A percentile compares a stretch with the other conserved stretches of the same genome.
Evolutionary conservation across 2,888 invertebrate genomes (phyloP).

Genomic region (Bruchidius siliquastri): DNA sequence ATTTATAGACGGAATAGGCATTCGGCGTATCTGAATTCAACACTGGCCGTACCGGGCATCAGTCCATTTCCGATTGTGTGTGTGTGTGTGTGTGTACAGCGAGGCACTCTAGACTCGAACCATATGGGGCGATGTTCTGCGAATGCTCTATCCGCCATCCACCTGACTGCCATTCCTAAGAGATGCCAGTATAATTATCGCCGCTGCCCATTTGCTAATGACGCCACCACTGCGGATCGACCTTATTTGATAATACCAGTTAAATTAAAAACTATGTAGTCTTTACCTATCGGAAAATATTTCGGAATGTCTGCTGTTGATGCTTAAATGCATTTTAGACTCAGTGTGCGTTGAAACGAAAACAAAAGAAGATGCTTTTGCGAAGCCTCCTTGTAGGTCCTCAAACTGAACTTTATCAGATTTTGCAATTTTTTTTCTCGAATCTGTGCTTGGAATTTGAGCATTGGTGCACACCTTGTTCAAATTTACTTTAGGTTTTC

Average conservation of each 20-base stretch:
- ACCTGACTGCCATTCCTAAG: neutral
- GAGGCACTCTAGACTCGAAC: conserved; percentile 1
- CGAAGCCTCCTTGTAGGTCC: too few relatives aligned
- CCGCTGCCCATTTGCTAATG: neutral
- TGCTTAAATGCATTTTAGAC: too few relatives aligned
- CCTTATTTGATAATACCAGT: neutral
- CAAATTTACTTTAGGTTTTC: too few relatives aligned
- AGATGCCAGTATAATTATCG: neutral
- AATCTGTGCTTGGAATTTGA: too few relatives aligned
- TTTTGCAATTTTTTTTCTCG: too few relatives aligned
- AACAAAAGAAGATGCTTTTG: too few relatives aligned
- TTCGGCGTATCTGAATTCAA: conserved; percentile 39
- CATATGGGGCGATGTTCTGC: neutral
- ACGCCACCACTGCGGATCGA: neutral
- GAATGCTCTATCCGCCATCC: neutral
- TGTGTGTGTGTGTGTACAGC: conserved; percentile 4
- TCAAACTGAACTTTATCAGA: too few relatives aligned
- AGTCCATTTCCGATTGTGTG: conserved; percentile 36
- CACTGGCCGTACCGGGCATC: conserved; percentile 28
- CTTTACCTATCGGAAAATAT: too few relatives aligned
- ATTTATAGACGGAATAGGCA: conserved; percentile 38
- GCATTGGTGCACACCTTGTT: too few relatives aligned
- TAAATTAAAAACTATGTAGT: too few relatives aligned
- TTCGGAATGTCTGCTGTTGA: too few relatives aligned
- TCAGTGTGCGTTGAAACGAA: too few relatives aligned